phyloP scores from a whole-genome alignment of 2,888 invertebrate genomes.

The Drosophila monieri region DNA sequence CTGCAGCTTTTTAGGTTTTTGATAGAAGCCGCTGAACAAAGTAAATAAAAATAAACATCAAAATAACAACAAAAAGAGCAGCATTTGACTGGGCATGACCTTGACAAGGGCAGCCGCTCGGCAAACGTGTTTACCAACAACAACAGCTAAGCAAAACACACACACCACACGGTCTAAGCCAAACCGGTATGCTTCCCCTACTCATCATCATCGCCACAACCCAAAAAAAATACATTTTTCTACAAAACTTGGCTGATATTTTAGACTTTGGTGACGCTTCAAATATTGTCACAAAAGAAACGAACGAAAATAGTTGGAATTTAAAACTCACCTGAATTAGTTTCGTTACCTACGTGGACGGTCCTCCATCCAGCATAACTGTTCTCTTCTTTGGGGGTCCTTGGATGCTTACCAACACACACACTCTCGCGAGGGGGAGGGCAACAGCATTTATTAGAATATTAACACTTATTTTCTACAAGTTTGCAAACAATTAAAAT shows the following conservation, averaged over 20 bases:
- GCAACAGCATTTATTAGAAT: too few species aligned
- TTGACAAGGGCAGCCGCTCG: slow-evolving; percentile 67
- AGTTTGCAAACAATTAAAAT: background rate
- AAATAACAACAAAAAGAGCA: slow-evolving; percentile 16
- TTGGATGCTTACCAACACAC: background rate
- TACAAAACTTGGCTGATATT: slow-evolving; percentile 32
- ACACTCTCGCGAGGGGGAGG: background rate
- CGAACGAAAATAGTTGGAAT: slow-evolving; percentile 6
- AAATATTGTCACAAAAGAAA: slow-evolving; percentile 23
- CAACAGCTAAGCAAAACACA: background rate
- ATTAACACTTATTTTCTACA: too few species aligned
- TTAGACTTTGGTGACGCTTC: slow-evolving; percentile 59
- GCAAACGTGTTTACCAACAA: slow-evolving; percentile 62
- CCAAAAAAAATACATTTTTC: background rate
- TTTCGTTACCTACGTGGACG: too few species aligned
- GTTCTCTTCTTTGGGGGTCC: too few species aligned
- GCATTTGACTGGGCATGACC: slow-evolving; percentile 48
- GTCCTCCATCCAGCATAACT: too few species aligned
- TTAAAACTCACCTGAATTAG: background rate
- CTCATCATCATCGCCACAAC: background rate
- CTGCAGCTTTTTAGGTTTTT: slow-evolving; percentile 17
- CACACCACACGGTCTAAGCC: slow-evolving; percentile 27
- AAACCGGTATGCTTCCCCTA: slow-evolving; percentile 55
- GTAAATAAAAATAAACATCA: slow-evolving; percentile 3
- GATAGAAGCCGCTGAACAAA: slow-evolving; percentile 5